Percentiles rank a stretch among this genome's conserved stretches.
These are phyloP conservation scores for Rhincodon typus DNA, from an alignment of 2,797 vertebrate genomes.

Conservation along the genomic window DNA sequence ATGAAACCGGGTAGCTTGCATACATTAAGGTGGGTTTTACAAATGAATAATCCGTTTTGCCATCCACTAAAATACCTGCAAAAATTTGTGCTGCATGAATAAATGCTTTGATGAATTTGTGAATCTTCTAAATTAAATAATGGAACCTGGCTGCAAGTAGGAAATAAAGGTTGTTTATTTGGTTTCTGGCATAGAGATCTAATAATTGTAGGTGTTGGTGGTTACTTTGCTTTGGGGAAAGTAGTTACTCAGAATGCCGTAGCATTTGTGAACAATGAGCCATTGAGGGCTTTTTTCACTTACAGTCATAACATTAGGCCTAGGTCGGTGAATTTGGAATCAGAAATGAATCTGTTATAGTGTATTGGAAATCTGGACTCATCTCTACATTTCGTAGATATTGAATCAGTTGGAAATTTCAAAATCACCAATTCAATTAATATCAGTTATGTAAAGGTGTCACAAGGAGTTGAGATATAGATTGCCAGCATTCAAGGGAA, in stretches of 20 bases:
- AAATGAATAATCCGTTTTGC: conserved; percentile 6
- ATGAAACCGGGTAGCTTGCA: background rate
- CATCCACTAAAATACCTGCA: background rate
- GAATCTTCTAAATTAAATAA: background rate
- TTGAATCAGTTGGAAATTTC: background rate
- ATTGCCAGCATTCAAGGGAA: background rate
- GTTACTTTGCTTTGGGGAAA: background rate
- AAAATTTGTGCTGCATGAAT: background rate
- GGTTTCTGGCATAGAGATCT: background rate
- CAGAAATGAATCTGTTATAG: background rate
- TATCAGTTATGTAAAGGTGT: too few species aligned
- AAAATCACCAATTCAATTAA: background rate
- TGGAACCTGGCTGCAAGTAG: background rate
- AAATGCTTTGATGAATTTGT: background rate
- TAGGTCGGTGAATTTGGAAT: background rate
- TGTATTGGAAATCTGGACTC: background rate
- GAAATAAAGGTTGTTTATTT: background rate
- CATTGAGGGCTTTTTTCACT: background rate
- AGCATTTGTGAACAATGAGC: background rate
- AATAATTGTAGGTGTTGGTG: background rate
- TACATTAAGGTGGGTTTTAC: background rate
- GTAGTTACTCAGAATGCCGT: background rate
- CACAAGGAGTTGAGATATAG: background rate
- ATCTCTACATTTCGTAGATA: background rate
- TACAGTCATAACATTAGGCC: background rate